phyloP scores from a whole-genome alignment of 2,888 invertebrate species.

The Cybosia mesomella region DNA sequence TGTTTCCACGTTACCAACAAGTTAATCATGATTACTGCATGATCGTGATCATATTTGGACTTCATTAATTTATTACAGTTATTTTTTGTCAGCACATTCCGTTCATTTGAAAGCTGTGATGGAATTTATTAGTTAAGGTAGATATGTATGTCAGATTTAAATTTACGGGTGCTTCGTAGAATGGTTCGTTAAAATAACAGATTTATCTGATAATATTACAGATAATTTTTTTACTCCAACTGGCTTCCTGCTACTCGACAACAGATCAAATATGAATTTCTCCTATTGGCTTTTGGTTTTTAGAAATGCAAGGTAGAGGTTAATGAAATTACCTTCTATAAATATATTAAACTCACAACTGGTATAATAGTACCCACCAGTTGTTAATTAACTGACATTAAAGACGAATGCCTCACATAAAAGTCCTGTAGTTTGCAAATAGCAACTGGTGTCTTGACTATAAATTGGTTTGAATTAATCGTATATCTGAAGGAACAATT shows the following conservation, averaged over 20 bases:
- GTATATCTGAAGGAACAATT: conserved; percentile 54
- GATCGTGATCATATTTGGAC: conserved; percentile 50
- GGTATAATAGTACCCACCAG: background rate
- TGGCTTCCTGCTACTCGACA: background rate
- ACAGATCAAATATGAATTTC: background rate
- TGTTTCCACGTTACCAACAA: conserved; percentile 37
- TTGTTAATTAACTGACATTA: conserved; percentile 7
- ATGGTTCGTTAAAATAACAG: background rate
- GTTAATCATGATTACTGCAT: conserved; percentile 43
- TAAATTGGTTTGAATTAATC: conserved; percentile 47
- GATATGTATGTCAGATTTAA: background rate
- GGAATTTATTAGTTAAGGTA: conserved; percentile 10
- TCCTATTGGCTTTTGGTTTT: background rate
- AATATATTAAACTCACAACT: too few relatives aligned
- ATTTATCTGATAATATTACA: background rate
- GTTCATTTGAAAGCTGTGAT: conserved; percentile 28
- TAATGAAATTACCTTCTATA: too few relatives aligned
- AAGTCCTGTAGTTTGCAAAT: conserved; percentile 6
- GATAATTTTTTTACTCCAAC: background rate
- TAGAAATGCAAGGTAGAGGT: too few relatives aligned
- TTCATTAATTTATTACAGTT: conserved; percentile 43
- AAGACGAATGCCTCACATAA: conserved; percentile 4
- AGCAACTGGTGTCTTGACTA: conserved; percentile 24
- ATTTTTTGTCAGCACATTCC: conserved; percentile 30
- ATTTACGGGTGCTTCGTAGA: conserved; percentile 3